A percentile compares a stretch with the other conserved stretches of the same genome.
phyloP scores from a whole-genome alignment of 2,888 invertebrate genomes.

The Cylloceria caligata region DNA sequence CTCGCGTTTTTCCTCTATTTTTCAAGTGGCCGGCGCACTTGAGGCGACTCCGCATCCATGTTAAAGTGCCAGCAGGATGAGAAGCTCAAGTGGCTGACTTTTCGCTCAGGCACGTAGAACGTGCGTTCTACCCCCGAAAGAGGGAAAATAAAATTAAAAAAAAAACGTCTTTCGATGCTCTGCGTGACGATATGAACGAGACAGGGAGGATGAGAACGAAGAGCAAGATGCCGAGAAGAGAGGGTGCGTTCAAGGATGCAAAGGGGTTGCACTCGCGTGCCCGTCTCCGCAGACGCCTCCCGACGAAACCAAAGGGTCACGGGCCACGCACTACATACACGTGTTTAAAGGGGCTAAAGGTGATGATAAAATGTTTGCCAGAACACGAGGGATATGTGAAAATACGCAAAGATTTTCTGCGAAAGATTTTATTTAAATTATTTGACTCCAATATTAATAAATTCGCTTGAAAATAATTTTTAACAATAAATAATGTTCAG shows the following conservation, averaged over 20 bases:
- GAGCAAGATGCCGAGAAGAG: constrained; percentile 1
- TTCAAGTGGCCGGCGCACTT: constrained; percentile 55
- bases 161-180: constrained; percentile 7
- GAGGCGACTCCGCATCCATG: constrained; percentile 41
- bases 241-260: constrained; percentile 22
- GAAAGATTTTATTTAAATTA: background rate
- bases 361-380: background rate
- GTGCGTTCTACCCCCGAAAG: constrained; percentile 32
- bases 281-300: background rate
- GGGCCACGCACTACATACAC: background rate
- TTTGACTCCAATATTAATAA: too few species aligned
- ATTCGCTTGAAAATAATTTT: too few species aligned
- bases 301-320: background rate
- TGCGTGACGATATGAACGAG: background rate
- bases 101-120: constrained; percentile 57
- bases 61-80: constrained; percentile 33
- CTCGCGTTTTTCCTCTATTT: constrained; percentile 37
- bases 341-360: constrained; percentile 6
- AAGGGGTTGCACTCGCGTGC: constrained; percentile 21
- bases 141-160: background rate
- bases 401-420: background rate
- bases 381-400: background rate
- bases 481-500: too few species aligned
- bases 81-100: constrained; percentile 40
- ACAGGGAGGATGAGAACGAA: constrained; percentile 10